A percentile compares a stretch with the other conserved stretches of the same genome.
Conservation (phyloP, 2,113 vertebrate species). For the Myxocyprinus asiaticus region DNA sequence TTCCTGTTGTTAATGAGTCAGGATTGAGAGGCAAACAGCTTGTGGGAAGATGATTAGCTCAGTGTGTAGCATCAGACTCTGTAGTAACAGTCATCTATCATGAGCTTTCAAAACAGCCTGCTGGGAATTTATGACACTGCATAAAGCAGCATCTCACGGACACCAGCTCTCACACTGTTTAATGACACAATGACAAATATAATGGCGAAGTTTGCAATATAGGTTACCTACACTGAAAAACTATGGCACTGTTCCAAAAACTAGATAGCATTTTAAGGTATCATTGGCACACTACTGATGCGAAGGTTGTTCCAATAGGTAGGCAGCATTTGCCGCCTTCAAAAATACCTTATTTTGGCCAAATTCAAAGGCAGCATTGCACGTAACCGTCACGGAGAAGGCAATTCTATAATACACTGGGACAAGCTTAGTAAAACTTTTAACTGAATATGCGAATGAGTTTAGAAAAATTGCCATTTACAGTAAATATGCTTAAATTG, state of each 20-base stretch:
- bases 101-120: background rate
- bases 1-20: conserved; percentile 18
- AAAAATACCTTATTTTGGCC: too few relatives aligned
- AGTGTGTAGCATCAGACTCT: conserved; percentile 11
- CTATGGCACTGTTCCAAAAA: background rate
- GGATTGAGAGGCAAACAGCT: conserved; percentile 36
- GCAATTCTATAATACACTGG: too few relatives aligned
- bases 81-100: conserved; percentile 26
- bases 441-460: too few relatives aligned
- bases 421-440: too few relatives aligned
- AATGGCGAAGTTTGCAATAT: background rate
- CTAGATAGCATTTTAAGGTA: background rate
- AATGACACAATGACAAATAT: background rate
- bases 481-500: too few relatives aligned
- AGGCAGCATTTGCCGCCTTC: too few relatives aligned
- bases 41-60: conserved; percentile 33
- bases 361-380: too few relatives aligned
- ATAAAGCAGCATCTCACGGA: background rate
- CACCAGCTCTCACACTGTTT: background rate
- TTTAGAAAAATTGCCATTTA: too few relatives aligned
- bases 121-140: conserved; percentile 3
- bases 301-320: too few relatives aligned
- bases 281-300: too few relatives aligned
- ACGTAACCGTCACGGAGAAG: too few relatives aligned
- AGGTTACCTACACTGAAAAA: background rate